Percentiles rank a stretch among this genome's conserved stretches.
These are phyloP conservation scores for Apaloderma vittatum DNA, from an alignment of 2,113 vertebrate species.

Conservation along the genomic window DNA sequence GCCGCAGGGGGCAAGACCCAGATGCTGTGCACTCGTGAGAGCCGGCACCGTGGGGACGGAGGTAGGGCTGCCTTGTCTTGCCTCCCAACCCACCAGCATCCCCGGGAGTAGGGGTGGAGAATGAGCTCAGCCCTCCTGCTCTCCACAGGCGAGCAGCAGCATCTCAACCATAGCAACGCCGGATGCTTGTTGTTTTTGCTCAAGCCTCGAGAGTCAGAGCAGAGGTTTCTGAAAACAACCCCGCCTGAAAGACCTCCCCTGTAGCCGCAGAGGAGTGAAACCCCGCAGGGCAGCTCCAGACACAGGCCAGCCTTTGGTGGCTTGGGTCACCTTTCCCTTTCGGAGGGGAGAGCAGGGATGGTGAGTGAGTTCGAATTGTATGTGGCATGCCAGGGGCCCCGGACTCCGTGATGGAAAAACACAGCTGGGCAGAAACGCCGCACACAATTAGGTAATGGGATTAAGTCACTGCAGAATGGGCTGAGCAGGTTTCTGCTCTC, in stretches of 20 bases:
- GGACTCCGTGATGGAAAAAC: conserved; percentile 47
- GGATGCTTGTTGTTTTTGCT: not conserved
- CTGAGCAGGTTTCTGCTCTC: conserved; percentile 47
- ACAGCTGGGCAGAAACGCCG: conserved; percentile 54
- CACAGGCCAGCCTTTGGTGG: not conserved
- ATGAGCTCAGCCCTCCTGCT: conserved; percentile 2
- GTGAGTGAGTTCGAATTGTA: not conserved
- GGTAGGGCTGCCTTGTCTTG: rapidly evolving
- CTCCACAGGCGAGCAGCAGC: not conserved
- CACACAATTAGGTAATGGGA: conserved; percentile 54
- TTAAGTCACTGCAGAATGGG: conserved; percentile 59
- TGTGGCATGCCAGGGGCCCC: not conserved
- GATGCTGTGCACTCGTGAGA: rapidly evolving
- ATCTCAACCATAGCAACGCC: not conserved
- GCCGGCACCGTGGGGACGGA: not conserved
- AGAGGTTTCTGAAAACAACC: not conserved
- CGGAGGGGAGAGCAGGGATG: not conserved
- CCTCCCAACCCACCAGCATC: not conserved
- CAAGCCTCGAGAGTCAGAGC: not conserved
- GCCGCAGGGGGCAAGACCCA: not conserved
- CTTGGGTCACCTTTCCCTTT: not conserved
- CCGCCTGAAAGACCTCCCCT: not conserved
- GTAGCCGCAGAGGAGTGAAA: rapidly evolving
- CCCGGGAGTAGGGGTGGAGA: conserved; percentile 31
- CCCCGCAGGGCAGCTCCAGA: rapidly evolving